Evolutionary conservation across 2,888 invertebrate species (phyloP).

Genomic region (Carterocephalus palaemon): DNA sequence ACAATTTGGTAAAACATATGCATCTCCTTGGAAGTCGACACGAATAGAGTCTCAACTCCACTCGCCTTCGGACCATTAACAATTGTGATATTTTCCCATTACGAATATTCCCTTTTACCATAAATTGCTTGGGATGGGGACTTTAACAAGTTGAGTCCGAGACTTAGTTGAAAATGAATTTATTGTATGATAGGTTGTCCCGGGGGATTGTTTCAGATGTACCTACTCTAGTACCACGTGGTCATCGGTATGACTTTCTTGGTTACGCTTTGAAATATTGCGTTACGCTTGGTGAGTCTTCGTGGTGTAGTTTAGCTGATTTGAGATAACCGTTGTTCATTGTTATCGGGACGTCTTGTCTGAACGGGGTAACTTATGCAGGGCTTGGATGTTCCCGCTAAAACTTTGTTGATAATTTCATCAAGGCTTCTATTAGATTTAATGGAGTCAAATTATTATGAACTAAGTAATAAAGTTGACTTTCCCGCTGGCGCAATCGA

Average conservation of each 20-base stretch:
- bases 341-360: too few relatives aligned
- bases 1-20: conserved; percentile 9
- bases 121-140: conserved; percentile 27
- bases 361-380: not conserved
- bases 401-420: too few relatives aligned
- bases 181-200: conserved; percentile 52
- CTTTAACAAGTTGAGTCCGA: conserved; percentile 27
- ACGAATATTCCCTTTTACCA: conserved; percentile 26
- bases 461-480: too few relatives aligned
- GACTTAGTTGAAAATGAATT: conserved; percentile 55
- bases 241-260: conserved; percentile 28
- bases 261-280: conserved; percentile 16
- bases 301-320: too few relatives aligned
- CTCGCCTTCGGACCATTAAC: conserved; percentile 19
- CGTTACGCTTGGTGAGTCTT: not conserved
- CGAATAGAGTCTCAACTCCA: conserved; percentile 6
- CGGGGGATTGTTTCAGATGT: conserved; percentile 33
- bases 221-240: conserved; percentile 22
- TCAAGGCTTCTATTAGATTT: too few relatives aligned
- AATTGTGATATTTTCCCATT: conserved; percentile 26
- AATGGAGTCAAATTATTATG: too few relatives aligned
- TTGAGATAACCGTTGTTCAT: too few relatives aligned
- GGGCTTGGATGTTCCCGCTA: not conserved
- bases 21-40: conserved; percentile 9
- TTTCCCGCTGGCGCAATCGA: too few relatives aligned